Conservation (phyloP, 2,113 vertebrate genomes). For the Petrocephalus microphthalmus region DNA sequence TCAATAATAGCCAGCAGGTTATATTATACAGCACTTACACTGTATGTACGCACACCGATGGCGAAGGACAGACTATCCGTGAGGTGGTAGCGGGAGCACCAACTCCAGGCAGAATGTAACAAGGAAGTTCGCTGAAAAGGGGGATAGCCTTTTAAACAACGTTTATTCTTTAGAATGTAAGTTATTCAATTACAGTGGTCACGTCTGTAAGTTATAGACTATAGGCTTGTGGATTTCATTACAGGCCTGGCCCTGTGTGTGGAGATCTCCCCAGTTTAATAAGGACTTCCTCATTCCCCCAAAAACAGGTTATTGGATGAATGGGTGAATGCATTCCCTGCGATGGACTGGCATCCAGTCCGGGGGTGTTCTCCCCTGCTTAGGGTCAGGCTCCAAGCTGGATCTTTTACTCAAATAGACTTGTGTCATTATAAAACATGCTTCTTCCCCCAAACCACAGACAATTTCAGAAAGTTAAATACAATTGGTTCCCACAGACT, state of each 20-base stretch:
- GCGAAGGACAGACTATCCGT: too few relatives aligned
- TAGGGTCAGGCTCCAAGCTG: not conserved
- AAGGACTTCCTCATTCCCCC: not conserved
- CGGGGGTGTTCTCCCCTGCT: not conserved
- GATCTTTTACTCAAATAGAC: not conserved
- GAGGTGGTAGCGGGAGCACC: too few relatives aligned
- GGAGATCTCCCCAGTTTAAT: not conserved
- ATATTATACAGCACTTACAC: too few relatives aligned
- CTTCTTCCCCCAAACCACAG: not conserved
- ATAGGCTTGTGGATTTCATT: too few relatives aligned
- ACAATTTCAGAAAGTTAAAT: not conserved
- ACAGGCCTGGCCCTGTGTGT: too few relatives aligned
- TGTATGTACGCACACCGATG: too few relatives aligned
- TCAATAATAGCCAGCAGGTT: too few relatives aligned
- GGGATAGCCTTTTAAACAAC: too few relatives aligned
- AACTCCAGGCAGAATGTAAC: too few relatives aligned
- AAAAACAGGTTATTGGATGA: not conserved
- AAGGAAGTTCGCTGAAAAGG: too few relatives aligned
- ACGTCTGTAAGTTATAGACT: not conserved
- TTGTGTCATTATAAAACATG: not conserved
- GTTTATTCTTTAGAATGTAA: not conserved
- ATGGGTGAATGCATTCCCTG: not conserved
- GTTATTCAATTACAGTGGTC: not conserved
- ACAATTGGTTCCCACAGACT: not conserved
- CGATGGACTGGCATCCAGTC: not conserved